Base-by-base conservation (phyloP, 1,140 invertebrate genomes). In the Platyura marginata region DNA sequence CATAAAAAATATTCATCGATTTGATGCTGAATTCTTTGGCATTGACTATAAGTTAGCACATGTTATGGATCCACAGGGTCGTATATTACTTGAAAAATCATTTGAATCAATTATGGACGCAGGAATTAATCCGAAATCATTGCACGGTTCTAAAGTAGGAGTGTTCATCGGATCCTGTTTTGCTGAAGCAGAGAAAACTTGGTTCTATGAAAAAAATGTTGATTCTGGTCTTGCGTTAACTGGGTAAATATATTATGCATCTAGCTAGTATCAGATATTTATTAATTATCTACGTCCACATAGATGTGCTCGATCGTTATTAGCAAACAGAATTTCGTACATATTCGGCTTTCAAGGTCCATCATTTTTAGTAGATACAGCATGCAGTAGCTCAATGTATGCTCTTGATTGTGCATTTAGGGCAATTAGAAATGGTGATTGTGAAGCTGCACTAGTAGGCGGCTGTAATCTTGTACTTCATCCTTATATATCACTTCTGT, bases 271-370 rank as follows among this genome's bases (percentile, higher is more conserved):
- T 13, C 6, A 29, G 6, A 8, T 29, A 29, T 13, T 29, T 13
- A 8, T 29, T 29, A 8, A 29, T 13, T 29, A 29, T 29, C 13
- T n/a, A n/a, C n/a, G n/a, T n/a, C n/a, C n/a, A n/a, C 21, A 41
- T n/a, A 75, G 75, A 25, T 92, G 88, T 62, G 79, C 77, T 48
- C 72, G 86, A 42, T 82, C 86, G 5, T 93, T 95, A 87, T 72
- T 94, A 59, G 81, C 88, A 1, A 92, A 94, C 55, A 70, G 90
- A 41, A 72, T 95, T 22, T 93, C 87, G 0, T 81, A 81, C 45
- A 75, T 68, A 57, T 51, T 83, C 10, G 76, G 78, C 40, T 53
- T 74, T 0, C 71, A 69, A 44, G 80, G 79, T 21, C 88, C 88
- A 0, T 90, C 86, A 39, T 83, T 81, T 58, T 65, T 79, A 5